Evolutionary conservation across 2,113 vertebrate genomes (phyloP).

Genomic region (Sapajus apella): DNA sequence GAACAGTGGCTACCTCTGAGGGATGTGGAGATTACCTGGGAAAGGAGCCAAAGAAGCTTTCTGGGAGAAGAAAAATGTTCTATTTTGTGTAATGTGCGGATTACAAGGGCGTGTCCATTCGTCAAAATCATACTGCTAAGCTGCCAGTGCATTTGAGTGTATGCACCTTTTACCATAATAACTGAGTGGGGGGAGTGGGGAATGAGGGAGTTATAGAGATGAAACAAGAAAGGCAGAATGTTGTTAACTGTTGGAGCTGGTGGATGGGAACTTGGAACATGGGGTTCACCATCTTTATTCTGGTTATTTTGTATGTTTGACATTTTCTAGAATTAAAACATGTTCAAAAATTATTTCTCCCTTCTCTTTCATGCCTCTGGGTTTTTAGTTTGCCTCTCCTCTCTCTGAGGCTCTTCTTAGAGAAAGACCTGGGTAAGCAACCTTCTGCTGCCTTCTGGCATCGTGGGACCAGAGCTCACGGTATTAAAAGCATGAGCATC

Average conservation of each 20-base stretch:
- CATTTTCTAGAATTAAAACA: neutral
- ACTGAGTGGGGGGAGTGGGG: neutral
- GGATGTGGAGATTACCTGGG: neutral
- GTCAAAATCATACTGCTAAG: neutral
- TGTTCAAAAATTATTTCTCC: neutral
- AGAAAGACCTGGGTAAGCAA: neutral
- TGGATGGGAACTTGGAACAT: neutral
- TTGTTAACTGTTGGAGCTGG: neutral
- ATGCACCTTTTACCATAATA: rapidly evolving
- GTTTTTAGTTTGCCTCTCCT: neutral
- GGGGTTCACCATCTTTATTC: neutral
- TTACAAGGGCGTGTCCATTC: neutral
- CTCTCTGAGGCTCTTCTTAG: neutral
- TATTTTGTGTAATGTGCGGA: neutral
- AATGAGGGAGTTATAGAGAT: neutral
- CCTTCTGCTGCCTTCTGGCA: neutral
- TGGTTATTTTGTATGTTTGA: neutral
- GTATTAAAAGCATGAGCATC: neutral
- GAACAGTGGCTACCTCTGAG: neutral
- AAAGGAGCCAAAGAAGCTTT: neutral
- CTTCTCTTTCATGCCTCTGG: neutral
- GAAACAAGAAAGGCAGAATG: neutral
- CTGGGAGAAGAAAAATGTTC: neutral
- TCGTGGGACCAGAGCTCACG: neutral
- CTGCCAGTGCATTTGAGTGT: neutral